These are phyloP conservation scores for Melanotaenia duboulayi DNA, from an alignment of 2,113 vertebrate species.

Conservation along the genomic window DNA sequence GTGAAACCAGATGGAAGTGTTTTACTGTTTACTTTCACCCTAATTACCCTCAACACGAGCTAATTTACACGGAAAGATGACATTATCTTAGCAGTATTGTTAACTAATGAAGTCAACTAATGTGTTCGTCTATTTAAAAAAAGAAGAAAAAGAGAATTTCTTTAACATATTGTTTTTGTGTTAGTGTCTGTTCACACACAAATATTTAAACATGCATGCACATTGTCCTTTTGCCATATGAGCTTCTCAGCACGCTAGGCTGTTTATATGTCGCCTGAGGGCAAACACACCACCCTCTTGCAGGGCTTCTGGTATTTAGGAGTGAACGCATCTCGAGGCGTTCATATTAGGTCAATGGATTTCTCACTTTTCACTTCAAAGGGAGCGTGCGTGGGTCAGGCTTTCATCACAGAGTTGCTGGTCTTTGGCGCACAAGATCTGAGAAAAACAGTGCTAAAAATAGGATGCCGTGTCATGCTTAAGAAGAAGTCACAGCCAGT, in stretches of 20 bases:
- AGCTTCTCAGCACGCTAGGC: conserved; percentile 22
- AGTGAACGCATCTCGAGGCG: conserved; percentile 65
- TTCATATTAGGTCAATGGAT: conserved; percentile 63
- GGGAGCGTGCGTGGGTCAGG: conserved; percentile 51
- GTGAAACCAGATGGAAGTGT: conserved; percentile 3
- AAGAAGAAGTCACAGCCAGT: conserved; percentile 54
- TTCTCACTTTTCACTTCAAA: conserved; percentile 80
- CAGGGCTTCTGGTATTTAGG: conserved; percentile 49
- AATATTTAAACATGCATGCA: neutral
- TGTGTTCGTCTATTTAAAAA: neutral
- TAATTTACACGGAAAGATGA: conserved; percentile 19
- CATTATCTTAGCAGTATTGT: conserved; percentile 1
- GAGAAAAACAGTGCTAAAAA: conserved; percentile 75
- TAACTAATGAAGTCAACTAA: neutral
- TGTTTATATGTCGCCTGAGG: conserved; percentile 46
- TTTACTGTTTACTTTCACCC: neutral
- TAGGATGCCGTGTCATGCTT: conserved; percentile 66
- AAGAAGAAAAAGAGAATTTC: conserved; percentile 1
- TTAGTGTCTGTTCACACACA: neutral
- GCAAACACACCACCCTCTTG: conserved; percentile 17
- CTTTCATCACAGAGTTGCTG: conserved; percentile 69
- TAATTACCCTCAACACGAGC: neutral
- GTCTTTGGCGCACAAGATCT: conserved; percentile 41
- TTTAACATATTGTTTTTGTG: neutral
- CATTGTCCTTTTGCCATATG: neutral